Percentiles rank a stretch among this genome's conserved stretches.
These are phyloP conservation scores for Diprion similis DNA, from an alignment of 1,140 invertebrate species.

Conservation along the genomic window DNA sequence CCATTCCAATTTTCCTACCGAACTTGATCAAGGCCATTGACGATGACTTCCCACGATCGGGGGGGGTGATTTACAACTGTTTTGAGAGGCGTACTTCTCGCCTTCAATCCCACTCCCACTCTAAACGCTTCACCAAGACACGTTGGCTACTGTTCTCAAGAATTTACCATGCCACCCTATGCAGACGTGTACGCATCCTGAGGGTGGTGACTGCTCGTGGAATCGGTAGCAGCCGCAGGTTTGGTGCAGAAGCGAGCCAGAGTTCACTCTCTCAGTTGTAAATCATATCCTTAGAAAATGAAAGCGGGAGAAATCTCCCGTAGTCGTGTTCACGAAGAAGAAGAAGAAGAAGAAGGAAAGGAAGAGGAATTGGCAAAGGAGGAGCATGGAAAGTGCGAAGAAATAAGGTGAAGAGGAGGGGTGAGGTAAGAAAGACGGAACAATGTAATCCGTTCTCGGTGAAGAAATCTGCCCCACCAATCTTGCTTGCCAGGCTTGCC, in stretches of 20 bases:
- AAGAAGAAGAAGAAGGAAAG: constrained; percentile 5
- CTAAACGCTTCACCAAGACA: too few relatives aligned
- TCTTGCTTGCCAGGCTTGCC: constrained; percentile 54
- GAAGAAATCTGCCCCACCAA: constrained; percentile 39
- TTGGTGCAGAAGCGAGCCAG: background rate
- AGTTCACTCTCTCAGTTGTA: constrained; percentile 12
- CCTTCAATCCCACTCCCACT: too few relatives aligned
- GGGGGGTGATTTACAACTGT: too few relatives aligned
- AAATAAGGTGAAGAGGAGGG: too few relatives aligned
- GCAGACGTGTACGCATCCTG: too few relatives aligned
- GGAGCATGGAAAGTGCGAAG: too few relatives aligned
- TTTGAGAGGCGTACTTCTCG: too few relatives aligned
- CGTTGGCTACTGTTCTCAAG: too few relatives aligned
- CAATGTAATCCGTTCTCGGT: too few relatives aligned
- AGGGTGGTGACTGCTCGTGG: background rate
- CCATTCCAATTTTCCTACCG: background rate
- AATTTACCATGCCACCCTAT: too few relatives aligned
- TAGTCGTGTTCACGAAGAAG: background rate
- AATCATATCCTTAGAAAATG: constrained; percentile 2
- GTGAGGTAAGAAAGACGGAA: too few relatives aligned
- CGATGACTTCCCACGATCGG: too few relatives aligned
- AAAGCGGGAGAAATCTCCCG: constrained; percentile 1
- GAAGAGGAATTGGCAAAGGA: constrained; percentile 19
- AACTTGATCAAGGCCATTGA: background rate
- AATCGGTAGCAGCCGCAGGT: background rate